phyloP scores from a whole-genome alignment of 2,797 vertebrate genomes.

The Centroberyx gerrardi region DNA sequence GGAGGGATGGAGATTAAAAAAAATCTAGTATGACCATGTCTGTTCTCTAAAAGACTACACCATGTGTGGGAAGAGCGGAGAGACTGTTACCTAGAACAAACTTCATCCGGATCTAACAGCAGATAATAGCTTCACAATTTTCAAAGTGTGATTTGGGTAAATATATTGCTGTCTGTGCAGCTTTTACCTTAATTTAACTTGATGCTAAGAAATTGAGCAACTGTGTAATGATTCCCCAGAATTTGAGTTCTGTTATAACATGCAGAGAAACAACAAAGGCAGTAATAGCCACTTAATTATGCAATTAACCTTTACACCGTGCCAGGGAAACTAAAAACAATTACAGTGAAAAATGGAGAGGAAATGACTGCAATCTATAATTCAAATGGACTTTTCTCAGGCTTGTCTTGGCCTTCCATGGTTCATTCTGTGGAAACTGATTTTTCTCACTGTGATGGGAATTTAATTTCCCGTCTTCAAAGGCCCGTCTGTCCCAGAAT shows the following conservation, averaged over 20 bases:
- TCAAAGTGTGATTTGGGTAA: constrained; percentile 2
- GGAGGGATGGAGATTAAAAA: constrained; percentile 17
- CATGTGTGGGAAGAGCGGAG: neutral
- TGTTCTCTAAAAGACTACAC: constrained; percentile 5
- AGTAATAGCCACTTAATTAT: constrained; percentile 61
- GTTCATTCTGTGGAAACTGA: constrained; percentile 49
- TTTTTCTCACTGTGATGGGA: constrained; percentile 59
- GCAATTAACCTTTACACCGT: constrained; percentile 75
- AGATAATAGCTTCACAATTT: neutral
- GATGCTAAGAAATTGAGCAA: constrained; percentile 8
- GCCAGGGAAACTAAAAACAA: constrained; percentile 62
- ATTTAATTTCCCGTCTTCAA: constrained; percentile 65
- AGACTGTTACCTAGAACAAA: neutral
- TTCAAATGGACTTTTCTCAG: constrained; percentile 67
- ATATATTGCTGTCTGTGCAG: neutral
- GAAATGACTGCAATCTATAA: constrained; percentile 65
- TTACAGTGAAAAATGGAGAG: constrained; percentile 59
- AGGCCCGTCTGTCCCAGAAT: constrained; percentile 51
- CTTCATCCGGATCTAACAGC: neutral
- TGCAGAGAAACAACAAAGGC: constrained; percentile 44
- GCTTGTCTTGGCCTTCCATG: constrained; percentile 34
- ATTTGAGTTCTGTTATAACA: constrained; percentile 38
- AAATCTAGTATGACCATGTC: neutral
- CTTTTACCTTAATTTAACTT: constrained; percentile 9
- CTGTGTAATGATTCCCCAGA: constrained; percentile 28